phyloP scores from a whole-genome alignment of 92 coral and sea anemone genomes.

The Palythoa grandiflora region DNA sequence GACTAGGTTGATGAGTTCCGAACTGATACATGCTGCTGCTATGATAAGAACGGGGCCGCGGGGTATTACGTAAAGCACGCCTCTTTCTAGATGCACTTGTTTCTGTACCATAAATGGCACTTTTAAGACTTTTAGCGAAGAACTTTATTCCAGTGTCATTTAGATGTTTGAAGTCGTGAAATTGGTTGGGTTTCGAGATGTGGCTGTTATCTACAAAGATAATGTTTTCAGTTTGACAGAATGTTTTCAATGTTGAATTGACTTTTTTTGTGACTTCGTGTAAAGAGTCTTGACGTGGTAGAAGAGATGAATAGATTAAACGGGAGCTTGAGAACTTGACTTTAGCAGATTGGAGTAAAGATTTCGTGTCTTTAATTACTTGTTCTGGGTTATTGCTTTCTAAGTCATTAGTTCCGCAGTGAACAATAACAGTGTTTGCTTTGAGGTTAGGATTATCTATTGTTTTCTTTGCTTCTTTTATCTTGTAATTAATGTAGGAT shows the following conservation, averaged over 20 bases:
- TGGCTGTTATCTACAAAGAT: background rate
- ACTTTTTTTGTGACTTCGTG: conserved; percentile 9
- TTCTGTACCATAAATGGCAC: no score
- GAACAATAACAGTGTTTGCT: conserved; percentile 48
- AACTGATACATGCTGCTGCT: no score
- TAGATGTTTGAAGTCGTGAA: background rate
- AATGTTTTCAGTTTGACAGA: background rate
- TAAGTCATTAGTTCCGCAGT: conserved; percentile 58
- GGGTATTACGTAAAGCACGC: no score
- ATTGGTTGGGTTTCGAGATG: background rate
- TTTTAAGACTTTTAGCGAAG: background rate
- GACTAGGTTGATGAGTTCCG: no score
- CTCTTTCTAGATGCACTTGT: no score
- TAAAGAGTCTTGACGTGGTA: conserved; percentile 49
- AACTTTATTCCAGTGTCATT: background rate
- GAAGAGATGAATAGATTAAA: conserved; percentile 53
- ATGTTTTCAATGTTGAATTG: no score
- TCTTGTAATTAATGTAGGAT: conserved; percentile 25
- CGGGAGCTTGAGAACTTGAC: conserved; percentile 21
- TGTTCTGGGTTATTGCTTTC: conserved; percentile 10
- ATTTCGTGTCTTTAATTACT: conserved; percentile 32
- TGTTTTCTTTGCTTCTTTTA: conserved; percentile 18
- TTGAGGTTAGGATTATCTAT: background rate
- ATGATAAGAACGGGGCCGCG: no score
- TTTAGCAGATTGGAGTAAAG: conserved; percentile 18